Evolutionary conservation across 92 coral and sea anemone genomes (phyloP).

Genomic region (Palythoa grandiflora): DNA sequence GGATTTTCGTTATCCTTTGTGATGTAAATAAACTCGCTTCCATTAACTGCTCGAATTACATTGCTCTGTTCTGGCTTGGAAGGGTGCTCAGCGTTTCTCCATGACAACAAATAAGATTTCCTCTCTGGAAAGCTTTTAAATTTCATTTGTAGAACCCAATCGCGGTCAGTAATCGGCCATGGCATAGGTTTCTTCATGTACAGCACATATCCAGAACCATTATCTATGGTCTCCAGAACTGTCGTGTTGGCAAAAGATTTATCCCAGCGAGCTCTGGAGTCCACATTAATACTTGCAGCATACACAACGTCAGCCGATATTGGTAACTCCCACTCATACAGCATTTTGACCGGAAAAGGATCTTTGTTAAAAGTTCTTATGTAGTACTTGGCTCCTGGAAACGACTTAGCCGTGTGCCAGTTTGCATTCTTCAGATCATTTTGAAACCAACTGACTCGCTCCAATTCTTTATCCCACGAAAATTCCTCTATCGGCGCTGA

Average conservation of each 20-base stretch:
- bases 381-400: constrained; percentile 26
- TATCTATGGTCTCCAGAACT: constrained; percentile 31
- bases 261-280: constrained; percentile 24
- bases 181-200: constrained; percentile 20
- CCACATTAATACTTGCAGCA: constrained; percentile 6
- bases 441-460: constrained; percentile 28
- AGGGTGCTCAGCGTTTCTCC: constrained; percentile 38
- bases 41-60: constrained; percentile 32
- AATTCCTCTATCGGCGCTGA: not conserved
- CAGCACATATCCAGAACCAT: constrained; percentile 13
- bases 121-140: constrained; percentile 11
- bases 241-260: constrained; percentile 24
- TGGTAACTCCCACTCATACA: constrained; percentile 40
- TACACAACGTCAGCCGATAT: constrained; percentile 18
- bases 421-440: constrained; percentile 9
- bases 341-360: constrained; percentile 30
- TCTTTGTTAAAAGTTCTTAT: constrained; percentile 27
- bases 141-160: constrained; percentile 33
- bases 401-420: constrained; percentile 6
- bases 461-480: constrained; percentile 27
- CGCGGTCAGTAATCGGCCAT: constrained; percentile 36
- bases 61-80: constrained; percentile 11
- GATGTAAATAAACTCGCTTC: constrained; percentile 38
- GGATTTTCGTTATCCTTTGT: not conserved
- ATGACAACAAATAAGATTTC: constrained; percentile 9